Evolutionary conservation across 1,140 invertebrate genomes (phyloP).

Genomic region (Drosophila azteca): DNA sequence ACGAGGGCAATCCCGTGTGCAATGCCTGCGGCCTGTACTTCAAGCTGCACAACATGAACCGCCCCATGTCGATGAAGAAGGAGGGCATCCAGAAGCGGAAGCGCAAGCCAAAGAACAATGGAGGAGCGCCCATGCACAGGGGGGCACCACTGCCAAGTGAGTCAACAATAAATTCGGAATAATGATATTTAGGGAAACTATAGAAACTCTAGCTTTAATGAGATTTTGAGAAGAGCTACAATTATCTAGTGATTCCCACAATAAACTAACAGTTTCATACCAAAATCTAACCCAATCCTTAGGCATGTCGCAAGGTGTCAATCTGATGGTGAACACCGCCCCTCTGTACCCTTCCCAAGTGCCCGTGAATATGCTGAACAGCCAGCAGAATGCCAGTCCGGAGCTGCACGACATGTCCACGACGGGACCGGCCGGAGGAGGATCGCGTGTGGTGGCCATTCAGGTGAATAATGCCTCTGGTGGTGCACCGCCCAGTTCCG

Average conservation of each 20-base stretch:
- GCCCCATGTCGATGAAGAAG: slow-evolving; percentile 98
- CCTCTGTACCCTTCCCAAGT: slow-evolving; percentile 75
- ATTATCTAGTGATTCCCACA: too few species aligned
- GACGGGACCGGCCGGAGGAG: slow-evolving; percentile 45
- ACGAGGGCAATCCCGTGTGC: slow-evolving; percentile 94
- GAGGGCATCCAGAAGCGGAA: slow-evolving; percentile 97
- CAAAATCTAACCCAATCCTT: slow-evolving; percentile 5
- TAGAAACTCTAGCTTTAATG: too few species aligned
- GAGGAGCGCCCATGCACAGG: slow-evolving; percentile 78
- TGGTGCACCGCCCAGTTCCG: slow-evolving; percentile 44
- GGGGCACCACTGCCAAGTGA: slow-evolving; percentile 67
- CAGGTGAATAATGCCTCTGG: slow-evolving; percentile 39
- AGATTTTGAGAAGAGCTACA: too few species aligned
- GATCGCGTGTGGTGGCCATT: slow-evolving; percentile 53
- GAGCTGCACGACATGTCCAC: slow-evolving; percentile 79
- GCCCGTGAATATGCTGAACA: slow-evolving; percentile 42
- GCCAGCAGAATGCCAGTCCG: slow-evolving; percentile 59
- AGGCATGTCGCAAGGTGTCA: slow-evolving; percentile 70
- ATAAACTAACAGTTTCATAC: too few species aligned
- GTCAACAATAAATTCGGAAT: slow-evolving; percentile 14
- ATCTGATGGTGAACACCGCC: slow-evolving; percentile 56
- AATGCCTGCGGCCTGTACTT: slow-evolving; percentile 97
- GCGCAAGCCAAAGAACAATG: slow-evolving; percentile 92
- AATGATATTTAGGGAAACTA: too few species aligned
- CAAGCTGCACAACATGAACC: slow-evolving; percentile 94